Evolutionary conservation across 2,888 invertebrate genomes (phyloP).

Genomic region (Meteorus cinctellus): DNA sequence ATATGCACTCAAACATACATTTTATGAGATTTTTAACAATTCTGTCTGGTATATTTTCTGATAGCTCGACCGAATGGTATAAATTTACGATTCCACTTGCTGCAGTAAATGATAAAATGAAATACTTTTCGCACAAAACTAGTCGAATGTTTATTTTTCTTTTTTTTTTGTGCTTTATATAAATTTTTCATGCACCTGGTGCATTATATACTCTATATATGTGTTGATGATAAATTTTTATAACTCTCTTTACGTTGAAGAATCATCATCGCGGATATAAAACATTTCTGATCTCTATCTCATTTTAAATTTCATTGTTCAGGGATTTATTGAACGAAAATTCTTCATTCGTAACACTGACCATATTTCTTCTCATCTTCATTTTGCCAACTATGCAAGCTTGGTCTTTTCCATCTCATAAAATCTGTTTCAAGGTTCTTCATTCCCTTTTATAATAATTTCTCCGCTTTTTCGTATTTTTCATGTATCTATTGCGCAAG

Average conservation of each 20-base stretch:
- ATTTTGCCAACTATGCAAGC: background rate
- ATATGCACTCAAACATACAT: background rate
- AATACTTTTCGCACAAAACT: conserved; percentile 18
- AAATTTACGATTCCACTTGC: conserved; percentile 23
- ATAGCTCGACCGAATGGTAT: background rate
- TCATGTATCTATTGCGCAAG: conserved; percentile 1
- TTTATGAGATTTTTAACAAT: conserved; percentile 34
- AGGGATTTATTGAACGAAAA: conserved; percentile 3
- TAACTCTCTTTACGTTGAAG: background rate
- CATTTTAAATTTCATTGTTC: conserved; percentile 10
- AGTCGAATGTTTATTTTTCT: background rate
- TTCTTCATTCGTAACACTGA: conserved; percentile 2
- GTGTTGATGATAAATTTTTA: conserved; percentile 25
- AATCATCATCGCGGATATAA: conserved; percentile 13
- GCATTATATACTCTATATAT: conserved; percentile 1
- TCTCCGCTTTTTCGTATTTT: conserved; percentile 36
- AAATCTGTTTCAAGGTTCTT: conserved; percentile 25
- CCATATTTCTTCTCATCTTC: background rate
- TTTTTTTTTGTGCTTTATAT: background rate
- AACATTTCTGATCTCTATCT: conserved; percentile 2
- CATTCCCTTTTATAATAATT: conserved; percentile 10
- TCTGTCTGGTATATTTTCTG: background rate
- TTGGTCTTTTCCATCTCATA: conserved; percentile 28
- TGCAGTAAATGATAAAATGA: conserved; percentile 26
- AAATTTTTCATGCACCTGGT: conserved; percentile 20